Conservation (phyloP, 1,140 invertebrate species). For the Caenorhabditis inopinata region DNA sequence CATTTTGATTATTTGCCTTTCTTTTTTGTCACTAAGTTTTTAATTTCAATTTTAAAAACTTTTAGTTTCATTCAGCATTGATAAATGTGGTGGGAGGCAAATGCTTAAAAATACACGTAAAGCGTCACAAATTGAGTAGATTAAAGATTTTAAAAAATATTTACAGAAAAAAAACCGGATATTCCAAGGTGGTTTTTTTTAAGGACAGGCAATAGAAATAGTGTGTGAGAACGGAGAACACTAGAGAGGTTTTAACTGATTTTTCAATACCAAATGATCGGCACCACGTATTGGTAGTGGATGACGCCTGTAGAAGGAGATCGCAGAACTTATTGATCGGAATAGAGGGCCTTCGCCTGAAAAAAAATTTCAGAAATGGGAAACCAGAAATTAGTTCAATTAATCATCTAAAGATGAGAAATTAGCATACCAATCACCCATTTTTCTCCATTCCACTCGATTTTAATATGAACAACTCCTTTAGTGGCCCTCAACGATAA, state of each 20-base stretch:
- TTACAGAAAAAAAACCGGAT: not conserved
- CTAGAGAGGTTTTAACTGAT: not conserved
- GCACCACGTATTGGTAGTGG: constrained; percentile 87
- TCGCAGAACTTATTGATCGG: constrained; percentile 84
- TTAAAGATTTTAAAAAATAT: not conserved
- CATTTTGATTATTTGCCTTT: too few relatives aligned
- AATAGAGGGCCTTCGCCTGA: constrained; percentile 71
- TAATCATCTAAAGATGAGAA: too few relatives aligned
- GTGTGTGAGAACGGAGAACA: not conserved
- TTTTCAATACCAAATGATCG: constrained; percentile 70
- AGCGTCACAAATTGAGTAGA: not conserved
- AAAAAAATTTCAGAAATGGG: not conserved
- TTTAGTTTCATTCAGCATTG: too few relatives aligned
- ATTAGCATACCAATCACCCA: constrained; percentile 21
- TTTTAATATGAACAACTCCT: constrained; percentile 40
- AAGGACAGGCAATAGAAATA: too few relatives aligned
- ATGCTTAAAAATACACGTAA: not conserved
- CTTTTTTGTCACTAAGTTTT: too few relatives aligned
- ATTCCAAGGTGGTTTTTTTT: too few relatives aligned
- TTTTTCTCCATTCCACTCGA: constrained; percentile 38
- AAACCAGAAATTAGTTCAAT: too few relatives aligned
- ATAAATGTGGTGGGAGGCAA: too few relatives aligned
- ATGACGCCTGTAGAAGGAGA: constrained; percentile 86
- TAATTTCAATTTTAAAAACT: too few relatives aligned
- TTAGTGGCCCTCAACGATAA: constrained; percentile 25